Percentiles rank a stretch among this genome's conserved stretches.
These are phyloP conservation scores for Sphaerodactylus townsendi DNA, from an alignment of 2,113 vertebrate genomes.

Conservation along the genomic window DNA sequence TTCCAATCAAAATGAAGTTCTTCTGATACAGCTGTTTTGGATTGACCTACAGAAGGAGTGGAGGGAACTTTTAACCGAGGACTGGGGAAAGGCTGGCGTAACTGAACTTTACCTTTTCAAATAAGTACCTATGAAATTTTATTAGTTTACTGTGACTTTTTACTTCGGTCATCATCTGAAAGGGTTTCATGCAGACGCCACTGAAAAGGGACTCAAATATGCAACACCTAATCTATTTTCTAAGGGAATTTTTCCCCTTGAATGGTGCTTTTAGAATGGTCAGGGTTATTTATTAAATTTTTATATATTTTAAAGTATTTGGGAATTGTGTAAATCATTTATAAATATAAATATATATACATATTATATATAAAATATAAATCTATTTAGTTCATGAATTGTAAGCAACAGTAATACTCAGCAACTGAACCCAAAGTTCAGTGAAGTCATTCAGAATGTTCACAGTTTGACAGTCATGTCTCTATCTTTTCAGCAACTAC, in stretches of 20 bases:
- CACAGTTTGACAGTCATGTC: conserved; percentile 64
- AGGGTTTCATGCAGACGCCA: conserved; percentile 78
- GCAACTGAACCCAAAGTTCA: conserved; percentile 80
- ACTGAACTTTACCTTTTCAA: conserved; percentile 76
- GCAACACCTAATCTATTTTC: conserved; percentile 89
- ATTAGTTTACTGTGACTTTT: conserved; percentile 78
- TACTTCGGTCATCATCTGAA: conserved; percentile 71
- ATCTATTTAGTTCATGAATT: conserved; percentile 82
- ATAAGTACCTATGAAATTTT: conserved; percentile 67
- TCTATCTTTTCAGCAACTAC: conserved; percentile 70
- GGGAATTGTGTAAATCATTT: conserved; percentile 88
- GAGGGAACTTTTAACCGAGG: conserved; percentile 71
- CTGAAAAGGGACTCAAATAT: conserved; percentile 86
- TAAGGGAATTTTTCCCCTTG: conserved; percentile 81
- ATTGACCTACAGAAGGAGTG: conserved; percentile 58
- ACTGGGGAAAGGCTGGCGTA: conserved; percentile 65
- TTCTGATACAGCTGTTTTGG: conserved; percentile 30
- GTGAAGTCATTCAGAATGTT: conserved; percentile 85
- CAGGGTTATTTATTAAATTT: conserved; percentile 92
- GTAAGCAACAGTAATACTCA: conserved; percentile 83
- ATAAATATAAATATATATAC: conserved; percentile 34
- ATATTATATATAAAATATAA: conserved; percentile 66
- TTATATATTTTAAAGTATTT: conserved; percentile 85
- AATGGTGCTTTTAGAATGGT: conserved; percentile 96
- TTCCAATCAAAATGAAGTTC: conserved; percentile 45